Conservation (phyloP, 2,113 vertebrate genomes). For the Xyrauchen texanus region DNA sequence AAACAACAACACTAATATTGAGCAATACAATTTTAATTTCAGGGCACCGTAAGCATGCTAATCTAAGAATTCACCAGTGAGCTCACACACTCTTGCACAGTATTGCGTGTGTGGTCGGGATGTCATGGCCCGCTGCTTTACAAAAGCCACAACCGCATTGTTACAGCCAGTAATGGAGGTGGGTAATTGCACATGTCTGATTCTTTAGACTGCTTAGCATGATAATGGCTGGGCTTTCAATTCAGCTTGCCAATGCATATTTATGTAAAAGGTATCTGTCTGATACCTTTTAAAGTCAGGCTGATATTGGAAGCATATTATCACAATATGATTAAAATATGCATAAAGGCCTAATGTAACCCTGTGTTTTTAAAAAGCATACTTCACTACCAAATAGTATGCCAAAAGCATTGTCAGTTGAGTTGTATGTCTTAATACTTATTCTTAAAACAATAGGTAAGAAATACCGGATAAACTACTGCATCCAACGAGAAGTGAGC, state of each 20-base stretch:
- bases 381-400: too few relatives aligned
- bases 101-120: slow-evolving; percentile 32
- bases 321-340: too few relatives aligned
- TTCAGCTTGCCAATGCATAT: slow-evolving; percentile 22
- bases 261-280: background rate
- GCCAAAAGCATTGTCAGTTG: too few relatives aligned
- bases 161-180: slow-evolving; percentile 52
- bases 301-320: background rate
- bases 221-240: slow-evolving; percentile 46
- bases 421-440: too few relatives aligned
- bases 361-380: too few relatives aligned
- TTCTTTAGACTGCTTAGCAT: slow-evolving; percentile 56
- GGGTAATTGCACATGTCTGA: slow-evolving; percentile 57
- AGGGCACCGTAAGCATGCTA: slow-evolving; percentile 22
- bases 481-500: too few relatives aligned
- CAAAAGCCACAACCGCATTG: slow-evolving; percentile 54
- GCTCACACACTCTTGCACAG: slow-evolving; percentile 19
- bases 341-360: too few relatives aligned
- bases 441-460: too few relatives aligned
- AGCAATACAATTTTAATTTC: slow-evolving; percentile 5
- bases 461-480: too few relatives aligned
- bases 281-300: background rate
- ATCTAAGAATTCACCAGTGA: slow-evolving; percentile 14
- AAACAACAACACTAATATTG: slow-evolving; percentile 16
- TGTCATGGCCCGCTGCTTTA: slow-evolving; percentile 54